phyloP scores from a whole-genome alignment of 2,113 vertebrate genomes.

The Acanthisitta chloris region DNA sequence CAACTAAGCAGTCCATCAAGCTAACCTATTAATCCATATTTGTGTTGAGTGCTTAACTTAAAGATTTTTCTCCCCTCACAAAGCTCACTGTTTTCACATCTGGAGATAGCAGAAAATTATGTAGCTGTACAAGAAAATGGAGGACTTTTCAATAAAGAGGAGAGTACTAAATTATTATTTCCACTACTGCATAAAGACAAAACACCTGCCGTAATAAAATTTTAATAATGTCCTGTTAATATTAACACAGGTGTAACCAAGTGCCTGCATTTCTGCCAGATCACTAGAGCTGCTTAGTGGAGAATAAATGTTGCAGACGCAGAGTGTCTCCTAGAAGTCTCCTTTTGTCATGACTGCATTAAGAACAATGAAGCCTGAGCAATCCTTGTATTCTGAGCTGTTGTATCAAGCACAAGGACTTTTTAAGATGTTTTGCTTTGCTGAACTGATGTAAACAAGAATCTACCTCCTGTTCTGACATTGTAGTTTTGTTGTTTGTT shows the following conservation, averaged over 20 bases:
- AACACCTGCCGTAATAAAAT: background rate
- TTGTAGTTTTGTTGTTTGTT: background rate
- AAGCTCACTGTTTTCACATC: background rate
- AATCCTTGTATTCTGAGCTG: background rate
- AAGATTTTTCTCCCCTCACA: accelerated
- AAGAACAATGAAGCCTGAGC: background rate
- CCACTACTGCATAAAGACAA: background rate
- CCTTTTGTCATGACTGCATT: accelerated
- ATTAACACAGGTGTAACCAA: background rate
- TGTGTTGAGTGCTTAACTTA: background rate
- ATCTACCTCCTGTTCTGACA: background rate
- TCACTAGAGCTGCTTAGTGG: background rate
- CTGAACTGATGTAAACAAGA: background rate
- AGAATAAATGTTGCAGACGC: background rate
- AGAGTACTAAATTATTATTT: background rate
- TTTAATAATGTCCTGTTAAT: background rate
- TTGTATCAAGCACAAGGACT: background rate
- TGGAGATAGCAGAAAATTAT: background rate
- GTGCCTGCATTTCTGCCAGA: background rate
- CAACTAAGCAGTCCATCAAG: background rate
- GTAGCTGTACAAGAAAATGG: background rate
- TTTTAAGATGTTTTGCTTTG: background rate
- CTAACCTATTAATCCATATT: background rate
- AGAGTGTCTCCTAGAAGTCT: background rate
- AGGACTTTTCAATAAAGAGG: background rate